These are phyloP conservation scores for Rhegmatorhina hoffmannsi DNA, from an alignment of 2,113 vertebrate species.

Conservation along the genomic window DNA sequence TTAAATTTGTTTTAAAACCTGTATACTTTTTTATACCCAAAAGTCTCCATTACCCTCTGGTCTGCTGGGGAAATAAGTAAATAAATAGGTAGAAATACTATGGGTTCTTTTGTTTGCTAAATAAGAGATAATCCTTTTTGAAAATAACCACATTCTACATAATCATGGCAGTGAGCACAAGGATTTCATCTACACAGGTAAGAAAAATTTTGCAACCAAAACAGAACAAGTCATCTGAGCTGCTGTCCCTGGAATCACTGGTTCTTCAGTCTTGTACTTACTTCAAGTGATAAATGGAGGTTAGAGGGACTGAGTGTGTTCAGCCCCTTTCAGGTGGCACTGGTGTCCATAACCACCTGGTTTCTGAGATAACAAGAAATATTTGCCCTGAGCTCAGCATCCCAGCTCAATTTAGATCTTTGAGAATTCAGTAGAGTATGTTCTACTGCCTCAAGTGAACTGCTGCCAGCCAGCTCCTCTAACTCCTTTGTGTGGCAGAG, in stretches of 20 bases:
- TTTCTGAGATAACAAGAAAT: not conserved
- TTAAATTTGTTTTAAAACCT: not conserved
- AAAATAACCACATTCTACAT: not conserved
- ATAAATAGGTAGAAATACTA: not conserved
- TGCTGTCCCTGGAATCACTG: not conserved
- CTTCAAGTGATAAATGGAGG: not conserved
- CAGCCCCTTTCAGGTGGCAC: not conserved
- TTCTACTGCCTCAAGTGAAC: not conserved
- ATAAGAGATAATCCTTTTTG: not conserved
- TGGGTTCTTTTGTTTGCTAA: not conserved
- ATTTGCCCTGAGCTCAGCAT: not conserved
- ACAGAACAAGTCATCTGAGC: not conserved
- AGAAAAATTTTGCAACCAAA: not conserved
- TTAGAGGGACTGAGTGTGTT: not conserved
- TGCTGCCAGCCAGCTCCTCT: not conserved
- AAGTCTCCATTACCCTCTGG: not conserved
- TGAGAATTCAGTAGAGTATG: not conserved
- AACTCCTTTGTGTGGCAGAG: not conserved
- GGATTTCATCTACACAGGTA: not conserved
- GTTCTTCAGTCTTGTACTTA: not conserved
- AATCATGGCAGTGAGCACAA: not conserved
- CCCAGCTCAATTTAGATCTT: not conserved
- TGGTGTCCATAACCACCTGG: not conserved
- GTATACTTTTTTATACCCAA: not conserved
- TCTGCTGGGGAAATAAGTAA: not conserved